Conservation (phyloP, 2,113 vertebrate species). For the Rhodinocichla rosea region DNA sequence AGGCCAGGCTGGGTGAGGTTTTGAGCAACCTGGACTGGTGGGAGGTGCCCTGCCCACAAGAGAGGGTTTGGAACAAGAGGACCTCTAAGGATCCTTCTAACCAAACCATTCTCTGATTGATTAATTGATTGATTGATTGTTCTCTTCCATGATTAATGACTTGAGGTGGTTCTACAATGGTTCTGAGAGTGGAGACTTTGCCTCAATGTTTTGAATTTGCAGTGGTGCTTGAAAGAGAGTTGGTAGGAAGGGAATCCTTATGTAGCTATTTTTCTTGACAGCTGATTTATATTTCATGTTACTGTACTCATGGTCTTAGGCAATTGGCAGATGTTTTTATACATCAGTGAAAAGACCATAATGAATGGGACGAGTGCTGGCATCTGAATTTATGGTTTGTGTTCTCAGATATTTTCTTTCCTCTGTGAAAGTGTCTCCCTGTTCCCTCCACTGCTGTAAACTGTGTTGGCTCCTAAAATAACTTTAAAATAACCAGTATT, state of each 20-base stretch:
- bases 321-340: not conserved
- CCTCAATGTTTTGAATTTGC: not conserved
- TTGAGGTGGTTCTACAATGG: not conserved
- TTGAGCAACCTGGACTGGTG: not conserved
- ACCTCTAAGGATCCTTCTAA: not conserved
- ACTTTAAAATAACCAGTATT: constrained; percentile 3
- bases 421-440: not conserved
- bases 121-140: not conserved
- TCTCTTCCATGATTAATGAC: not conserved
- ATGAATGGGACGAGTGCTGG: not conserved
- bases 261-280: not conserved
- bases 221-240: not conserved
- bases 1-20: not conserved
- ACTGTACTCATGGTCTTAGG: not conserved
- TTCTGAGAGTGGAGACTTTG: not conserved
- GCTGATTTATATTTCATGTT: not conserved
- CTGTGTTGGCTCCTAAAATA: constrained; percentile 28
- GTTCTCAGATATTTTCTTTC: constrained; percentile 4
- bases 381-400: not conserved
- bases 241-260: not conserved
- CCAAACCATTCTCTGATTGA: not conserved
- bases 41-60: not conserved
- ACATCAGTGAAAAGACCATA: not conserved
- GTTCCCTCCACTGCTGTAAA: not conserved
- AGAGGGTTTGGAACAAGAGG: not conserved